Conservation (phyloP, 2,113 vertebrate genomes). For the Trogon surrucura region DNA sequence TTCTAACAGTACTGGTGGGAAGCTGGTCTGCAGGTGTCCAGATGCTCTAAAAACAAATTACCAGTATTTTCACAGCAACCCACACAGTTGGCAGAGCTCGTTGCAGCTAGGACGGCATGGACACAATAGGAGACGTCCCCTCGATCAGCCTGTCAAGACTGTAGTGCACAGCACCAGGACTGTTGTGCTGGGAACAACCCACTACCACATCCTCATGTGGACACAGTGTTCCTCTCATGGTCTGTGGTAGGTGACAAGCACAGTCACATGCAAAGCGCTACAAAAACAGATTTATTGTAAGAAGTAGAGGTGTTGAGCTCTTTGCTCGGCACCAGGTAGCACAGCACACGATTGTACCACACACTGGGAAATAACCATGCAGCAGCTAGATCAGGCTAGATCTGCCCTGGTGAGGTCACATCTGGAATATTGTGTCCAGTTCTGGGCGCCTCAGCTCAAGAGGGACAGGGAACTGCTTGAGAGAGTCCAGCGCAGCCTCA, state of each 20-base stretch:
- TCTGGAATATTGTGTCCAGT: no score
- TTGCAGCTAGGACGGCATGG: neutral
- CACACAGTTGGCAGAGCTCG: neutral
- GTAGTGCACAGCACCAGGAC: neutral
- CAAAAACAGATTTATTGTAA: neutral
- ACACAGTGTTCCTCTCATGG: neutral
- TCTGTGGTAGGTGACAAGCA: neutral
- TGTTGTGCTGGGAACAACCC: neutral
- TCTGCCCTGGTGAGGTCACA: no score
- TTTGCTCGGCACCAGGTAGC: neutral
- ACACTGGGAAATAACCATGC: neutral
- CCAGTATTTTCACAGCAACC: neutral
- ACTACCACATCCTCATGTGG: neutral
- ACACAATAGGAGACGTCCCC: neutral
- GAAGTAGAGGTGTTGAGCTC: neutral
- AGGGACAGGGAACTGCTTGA: no score
- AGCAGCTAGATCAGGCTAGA: neutral
- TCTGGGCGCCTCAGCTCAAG: no score
- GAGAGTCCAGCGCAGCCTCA: no score
- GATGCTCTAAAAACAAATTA: neutral
- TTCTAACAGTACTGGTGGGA: neutral
- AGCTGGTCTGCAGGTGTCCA: neutral
- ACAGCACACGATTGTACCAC: no score
- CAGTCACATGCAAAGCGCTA: neutral
- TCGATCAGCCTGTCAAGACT: neutral